These are phyloP conservation scores for Ammospiza caudacuta DNA, from an alignment of 2,113 vertebrate genomes.

Conservation along the genomic window DNA sequence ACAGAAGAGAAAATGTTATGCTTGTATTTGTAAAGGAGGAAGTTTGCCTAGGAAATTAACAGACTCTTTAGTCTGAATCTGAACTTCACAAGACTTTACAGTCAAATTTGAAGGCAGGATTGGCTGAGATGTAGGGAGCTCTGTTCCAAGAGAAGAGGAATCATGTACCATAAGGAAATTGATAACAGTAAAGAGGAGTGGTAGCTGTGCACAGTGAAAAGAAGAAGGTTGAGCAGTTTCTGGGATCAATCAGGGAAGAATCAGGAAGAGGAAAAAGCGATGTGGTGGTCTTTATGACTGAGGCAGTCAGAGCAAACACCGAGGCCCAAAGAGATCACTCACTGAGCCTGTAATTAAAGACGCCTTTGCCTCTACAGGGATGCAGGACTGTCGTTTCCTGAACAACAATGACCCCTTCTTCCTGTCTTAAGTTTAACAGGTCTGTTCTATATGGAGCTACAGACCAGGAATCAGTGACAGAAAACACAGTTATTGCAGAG, in stretches of 20 bases:
- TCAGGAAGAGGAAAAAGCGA: not conserved
- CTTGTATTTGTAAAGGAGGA: not conserved
- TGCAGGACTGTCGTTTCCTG: rapidly evolving
- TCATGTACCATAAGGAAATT: not conserved
- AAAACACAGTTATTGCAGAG: not conserved
- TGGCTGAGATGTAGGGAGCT: not conserved
- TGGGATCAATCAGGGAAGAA: not conserved
- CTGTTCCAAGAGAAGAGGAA: not conserved
- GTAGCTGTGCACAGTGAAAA: not conserved
- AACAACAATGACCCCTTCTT: not conserved
- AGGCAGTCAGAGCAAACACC: not conserved
- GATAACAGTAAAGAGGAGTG: not conserved
- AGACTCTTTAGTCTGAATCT: not conserved
- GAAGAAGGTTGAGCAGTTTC: not conserved
- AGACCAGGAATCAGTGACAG: not conserved
- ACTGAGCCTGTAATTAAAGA: not conserved
- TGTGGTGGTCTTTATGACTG: not conserved
- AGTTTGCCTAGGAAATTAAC: not conserved
- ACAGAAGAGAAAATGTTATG: not conserved
- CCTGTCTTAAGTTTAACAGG: not conserved
- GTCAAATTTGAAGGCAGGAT: not conserved
- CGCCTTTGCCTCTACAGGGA: not conserved
- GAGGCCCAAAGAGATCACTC: not conserved
- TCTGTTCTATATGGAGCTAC: not conserved
- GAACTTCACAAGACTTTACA: not conserved